Evolutionary conservation across 2,888 invertebrate genomes (phyloP).

Genomic region (Cryptocephalus primarius): DNA sequence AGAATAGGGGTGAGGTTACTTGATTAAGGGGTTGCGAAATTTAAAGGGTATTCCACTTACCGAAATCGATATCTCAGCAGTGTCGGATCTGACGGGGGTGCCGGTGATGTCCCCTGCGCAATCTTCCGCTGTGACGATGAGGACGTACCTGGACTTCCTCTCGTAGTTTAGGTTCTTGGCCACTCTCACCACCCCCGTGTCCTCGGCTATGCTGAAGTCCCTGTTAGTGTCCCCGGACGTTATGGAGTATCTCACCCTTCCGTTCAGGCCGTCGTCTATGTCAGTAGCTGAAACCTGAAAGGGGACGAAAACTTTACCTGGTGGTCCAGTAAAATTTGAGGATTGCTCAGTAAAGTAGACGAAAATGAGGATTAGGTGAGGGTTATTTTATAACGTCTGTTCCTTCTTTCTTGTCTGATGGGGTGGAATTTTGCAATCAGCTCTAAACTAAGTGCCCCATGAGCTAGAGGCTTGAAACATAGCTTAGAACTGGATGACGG

Average conservation of each 20-base stretch:
- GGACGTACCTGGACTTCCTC: conserved; percentile 69
- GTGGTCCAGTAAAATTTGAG: too few species aligned
- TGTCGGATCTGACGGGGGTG: conserved; percentile 53
- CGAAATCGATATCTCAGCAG: conserved; percentile 69
- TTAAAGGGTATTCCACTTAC: conserved; percentile 30
- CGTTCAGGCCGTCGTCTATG: conserved; percentile 78
- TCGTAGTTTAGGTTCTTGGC: conserved; percentile 92
- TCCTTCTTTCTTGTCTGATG: too few species aligned
- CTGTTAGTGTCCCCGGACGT: conserved; percentile 80
- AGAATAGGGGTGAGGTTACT: neutral
- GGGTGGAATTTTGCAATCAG: too few species aligned
- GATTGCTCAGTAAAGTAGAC: too few species aligned
- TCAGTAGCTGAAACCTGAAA: conserved; percentile 77
- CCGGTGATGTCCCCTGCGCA: conserved; percentile 61
- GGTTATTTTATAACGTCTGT: too few species aligned
- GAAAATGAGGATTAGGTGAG: too few species aligned
- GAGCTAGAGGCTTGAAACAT: too few species aligned
- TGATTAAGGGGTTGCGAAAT: too few species aligned
- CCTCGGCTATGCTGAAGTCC: conserved; percentile 86
- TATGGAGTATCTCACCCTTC: conserved; percentile 85
- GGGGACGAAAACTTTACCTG: neutral
- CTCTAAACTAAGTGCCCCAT: too few species aligned
- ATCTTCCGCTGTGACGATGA: conserved; percentile 82
- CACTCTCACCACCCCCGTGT: conserved; percentile 81
- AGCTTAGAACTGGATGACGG: too few species aligned